Percentiles rank a stretch among this genome's conserved stretches.
Conservation (phyloP, 2,888 invertebrate genomes). For the Acleris laterana region DNA sequence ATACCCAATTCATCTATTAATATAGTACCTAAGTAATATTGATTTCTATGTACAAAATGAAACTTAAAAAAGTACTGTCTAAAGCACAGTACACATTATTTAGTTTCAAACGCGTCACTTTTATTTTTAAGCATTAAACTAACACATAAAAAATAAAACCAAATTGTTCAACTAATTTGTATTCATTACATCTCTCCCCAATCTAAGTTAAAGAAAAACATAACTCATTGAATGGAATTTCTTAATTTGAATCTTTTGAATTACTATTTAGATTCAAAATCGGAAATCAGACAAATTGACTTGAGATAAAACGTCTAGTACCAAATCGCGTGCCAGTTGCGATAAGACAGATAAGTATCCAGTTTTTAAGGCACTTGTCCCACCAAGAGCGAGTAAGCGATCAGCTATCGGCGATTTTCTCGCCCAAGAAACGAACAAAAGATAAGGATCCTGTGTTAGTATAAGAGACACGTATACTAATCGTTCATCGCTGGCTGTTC, state of each 20-base stretch:
- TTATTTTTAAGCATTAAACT: conserved; percentile 25
- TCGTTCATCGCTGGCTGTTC: too few relatives aligned
- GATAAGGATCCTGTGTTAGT: too few relatives aligned
- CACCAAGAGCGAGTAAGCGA: too few relatives aligned
- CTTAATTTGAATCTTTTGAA: neutral
- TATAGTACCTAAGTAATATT: too few relatives aligned
- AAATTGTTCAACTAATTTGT: conserved; percentile 70
- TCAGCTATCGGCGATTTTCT: too few relatives aligned
- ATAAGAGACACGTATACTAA: too few relatives aligned
- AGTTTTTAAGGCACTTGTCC: too few relatives aligned
- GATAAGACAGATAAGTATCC: conserved; percentile 63
- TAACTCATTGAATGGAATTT: neutral
- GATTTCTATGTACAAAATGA: neutral
- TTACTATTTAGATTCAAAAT: neutral
- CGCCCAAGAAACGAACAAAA: too few relatives aligned
- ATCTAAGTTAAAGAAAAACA: neutral
- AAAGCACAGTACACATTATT: neutral
- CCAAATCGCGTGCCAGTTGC: conserved; percentile 71
- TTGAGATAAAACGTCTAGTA: conserved; percentile 72
- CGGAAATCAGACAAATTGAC: neutral
- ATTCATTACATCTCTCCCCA: conserved; percentile 69
- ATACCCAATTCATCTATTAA: too few relatives aligned
- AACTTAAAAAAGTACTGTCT: neutral
- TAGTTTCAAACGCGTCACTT: neutral
- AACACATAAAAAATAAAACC: conserved; percentile 59